Conservation (phyloP, 2,113 vertebrate genomes). For the Candoia aspera region DNA sequence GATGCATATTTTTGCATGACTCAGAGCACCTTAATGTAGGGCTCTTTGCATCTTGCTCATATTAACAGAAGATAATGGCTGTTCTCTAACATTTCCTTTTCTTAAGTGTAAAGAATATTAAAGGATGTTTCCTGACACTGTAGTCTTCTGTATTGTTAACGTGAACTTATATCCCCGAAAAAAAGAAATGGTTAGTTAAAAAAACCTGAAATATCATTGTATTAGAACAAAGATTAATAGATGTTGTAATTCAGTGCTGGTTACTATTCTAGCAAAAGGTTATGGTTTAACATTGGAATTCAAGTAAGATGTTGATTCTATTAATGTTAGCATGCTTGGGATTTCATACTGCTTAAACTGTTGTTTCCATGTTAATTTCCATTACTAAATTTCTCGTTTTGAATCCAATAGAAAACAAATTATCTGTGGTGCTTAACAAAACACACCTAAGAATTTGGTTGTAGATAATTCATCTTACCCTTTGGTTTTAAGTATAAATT, state of each 20-base stretch:
- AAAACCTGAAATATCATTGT: neutral
- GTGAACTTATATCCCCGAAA: constrained; percentile 32
- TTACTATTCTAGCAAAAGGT: constrained; percentile 29
- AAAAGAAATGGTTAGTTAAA: neutral
- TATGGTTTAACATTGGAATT: constrained; percentile 23
- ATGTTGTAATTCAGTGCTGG: constrained; percentile 9
- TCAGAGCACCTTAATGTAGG: neutral
- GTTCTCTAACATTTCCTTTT: neutral
- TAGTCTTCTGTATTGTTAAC: neutral
- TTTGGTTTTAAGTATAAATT: constrained; percentile 13
- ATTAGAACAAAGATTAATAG: constrained; percentile 2
- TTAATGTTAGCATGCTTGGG: constrained; percentile 26
- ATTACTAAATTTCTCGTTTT: neutral
- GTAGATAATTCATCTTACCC: constrained; percentile 30
- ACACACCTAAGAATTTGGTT: constrained; percentile 20
- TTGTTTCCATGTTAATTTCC: neutral
- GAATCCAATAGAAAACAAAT: constrained; percentile 27
- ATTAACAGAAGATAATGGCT: neutral
- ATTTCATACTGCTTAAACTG: constrained; percentile 22
- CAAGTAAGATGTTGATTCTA: neutral
- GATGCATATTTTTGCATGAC: neutral
- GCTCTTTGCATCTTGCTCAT: neutral
- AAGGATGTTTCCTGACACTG: neutral
- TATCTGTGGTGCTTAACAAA: neutral
- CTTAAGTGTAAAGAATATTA: neutral